These are phyloP conservation scores for Azemiops feae DNA, from an alignment of 2,113 vertebrate genomes.

Conservation along the genomic window DNA sequence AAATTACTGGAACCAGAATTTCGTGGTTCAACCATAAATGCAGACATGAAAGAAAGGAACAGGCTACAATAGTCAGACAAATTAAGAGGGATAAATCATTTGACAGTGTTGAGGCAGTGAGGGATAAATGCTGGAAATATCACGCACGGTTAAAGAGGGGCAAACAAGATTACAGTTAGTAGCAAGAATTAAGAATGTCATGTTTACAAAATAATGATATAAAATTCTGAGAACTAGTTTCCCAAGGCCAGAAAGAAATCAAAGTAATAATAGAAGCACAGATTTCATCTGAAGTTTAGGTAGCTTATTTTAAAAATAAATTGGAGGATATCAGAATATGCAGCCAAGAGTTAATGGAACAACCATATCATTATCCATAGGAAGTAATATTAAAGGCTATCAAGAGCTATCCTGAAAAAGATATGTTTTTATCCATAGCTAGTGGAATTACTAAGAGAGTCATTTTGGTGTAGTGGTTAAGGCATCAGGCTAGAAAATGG, in stretches of 20 bases:
- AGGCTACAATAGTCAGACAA: neutral
- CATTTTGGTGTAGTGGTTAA: neutral
- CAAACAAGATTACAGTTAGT: neutral
- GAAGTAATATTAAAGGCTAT: neutral
- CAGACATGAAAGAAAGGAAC: neutral
- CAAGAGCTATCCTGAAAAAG: neutral
- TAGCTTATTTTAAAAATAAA: neutral
- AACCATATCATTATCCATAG: neutral
- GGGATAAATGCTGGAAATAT: neutral
- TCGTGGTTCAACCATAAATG: neutral
- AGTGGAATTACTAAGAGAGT: neutral
- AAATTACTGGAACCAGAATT: neutral
- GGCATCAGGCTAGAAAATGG: neutral
- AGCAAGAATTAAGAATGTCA: neutral
- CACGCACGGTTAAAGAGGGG: neutral
- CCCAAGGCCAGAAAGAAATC: neutral
- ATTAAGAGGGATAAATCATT: neutral
- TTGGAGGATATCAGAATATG: neutral
- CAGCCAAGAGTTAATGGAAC: neutral
- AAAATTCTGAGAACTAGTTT: neutral
- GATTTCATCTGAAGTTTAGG: neutral
- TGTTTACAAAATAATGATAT: neutral
- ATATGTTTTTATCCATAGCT: neutral
- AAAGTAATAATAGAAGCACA: neutral
- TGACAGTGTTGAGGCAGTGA: neutral